phyloP scores from a whole-genome alignment of 2,888 invertebrate species.

The Pycnomerus fuliginosus region DNA sequence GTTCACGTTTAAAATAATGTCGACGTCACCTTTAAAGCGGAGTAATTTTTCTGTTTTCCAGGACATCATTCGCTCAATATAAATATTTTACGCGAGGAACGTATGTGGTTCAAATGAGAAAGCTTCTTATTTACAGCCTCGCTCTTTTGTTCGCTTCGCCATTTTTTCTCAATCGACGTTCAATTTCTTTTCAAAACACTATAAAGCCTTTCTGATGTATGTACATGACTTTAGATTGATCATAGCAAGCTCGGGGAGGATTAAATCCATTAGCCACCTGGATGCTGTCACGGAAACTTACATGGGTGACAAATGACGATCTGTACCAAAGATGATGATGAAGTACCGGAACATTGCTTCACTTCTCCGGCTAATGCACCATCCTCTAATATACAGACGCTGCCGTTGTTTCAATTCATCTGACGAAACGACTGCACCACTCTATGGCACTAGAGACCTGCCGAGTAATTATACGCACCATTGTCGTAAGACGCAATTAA shows the following conservation, averaged over 20 bases:
- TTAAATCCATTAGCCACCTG: conserved; percentile 44
- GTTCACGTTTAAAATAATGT: conserved; percentile 25
- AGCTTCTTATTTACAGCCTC: conserved; percentile 10
- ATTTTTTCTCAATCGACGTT: too few relatives aligned
- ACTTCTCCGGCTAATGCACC: conserved; percentile 19
- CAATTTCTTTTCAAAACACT: too few relatives aligned
- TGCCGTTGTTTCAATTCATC: conserved; percentile 23
- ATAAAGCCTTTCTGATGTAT: too few relatives aligned
- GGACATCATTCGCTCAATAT: conserved; percentile 6
- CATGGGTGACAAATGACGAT: conserved; percentile 40
- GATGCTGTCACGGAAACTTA: conserved; percentile 39
- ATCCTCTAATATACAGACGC: conserved; percentile 10
- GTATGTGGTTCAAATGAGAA: conserved; percentile 1
- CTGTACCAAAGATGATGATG: conserved; percentile 29
- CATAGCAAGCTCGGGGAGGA: conserved; percentile 35
- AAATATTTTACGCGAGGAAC: conserved; percentile 8
- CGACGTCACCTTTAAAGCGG: conserved; percentile 24
- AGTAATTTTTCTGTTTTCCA: conserved; percentile 23
- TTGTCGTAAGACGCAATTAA: conserved; percentile 16
- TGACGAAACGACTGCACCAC: conserved; percentile 18
- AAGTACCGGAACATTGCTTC: conserved; percentile 24
- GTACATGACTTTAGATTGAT: conserved; percentile 36
- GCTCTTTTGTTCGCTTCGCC: too few relatives aligned
- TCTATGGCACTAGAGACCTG: conserved; percentile 4
- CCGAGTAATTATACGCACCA: conserved; percentile 17